These are phyloP conservation scores for Podarcis lilfordi DNA, from an alignment of 2,797 vertebrate species.

Conservation along the genomic window DNA sequence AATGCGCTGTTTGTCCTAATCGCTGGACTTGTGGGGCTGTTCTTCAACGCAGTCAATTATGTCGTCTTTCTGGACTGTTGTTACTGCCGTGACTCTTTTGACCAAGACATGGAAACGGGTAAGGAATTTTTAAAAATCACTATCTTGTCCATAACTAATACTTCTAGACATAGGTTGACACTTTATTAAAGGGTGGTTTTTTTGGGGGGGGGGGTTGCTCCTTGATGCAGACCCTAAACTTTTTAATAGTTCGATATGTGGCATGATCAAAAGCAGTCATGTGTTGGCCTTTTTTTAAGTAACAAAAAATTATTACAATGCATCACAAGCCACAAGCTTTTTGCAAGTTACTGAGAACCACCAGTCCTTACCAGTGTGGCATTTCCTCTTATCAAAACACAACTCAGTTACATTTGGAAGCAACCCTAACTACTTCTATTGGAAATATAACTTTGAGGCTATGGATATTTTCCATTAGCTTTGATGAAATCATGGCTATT, in stretches of 20 bases:
- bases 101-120: constrained; percentile 67
- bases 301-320: too few relatives aligned
- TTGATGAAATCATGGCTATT: neutral
- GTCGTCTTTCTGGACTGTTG: constrained; percentile 81
- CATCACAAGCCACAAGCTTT: too few relatives aligned
- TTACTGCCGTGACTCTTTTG: constrained; percentile 35
- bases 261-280: neutral
- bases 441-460: neutral
- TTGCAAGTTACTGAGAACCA: neutral
- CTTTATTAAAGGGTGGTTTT: neutral
- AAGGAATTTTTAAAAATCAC: constrained; percentile 37
- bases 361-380: too few relatives aligned
- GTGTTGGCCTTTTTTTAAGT: neutral
- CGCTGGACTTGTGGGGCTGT: constrained; percentile 71
- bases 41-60: constrained; percentile 77
- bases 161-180: neutral
- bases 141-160: neutral
- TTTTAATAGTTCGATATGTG: neutral
- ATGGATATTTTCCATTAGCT: neutral
- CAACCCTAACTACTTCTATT: neutral
- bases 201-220: neutral
- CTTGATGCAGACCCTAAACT: neutral
- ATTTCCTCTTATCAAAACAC: neutral
- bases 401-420: neutral
- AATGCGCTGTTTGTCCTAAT: constrained; percentile 65